A percentile compares a stretch with the other conserved stretches of the same genome.
Evolutionary conservation across 2,888 invertebrate genomes (phyloP).

Genomic region (Apodemia zela): DNA sequence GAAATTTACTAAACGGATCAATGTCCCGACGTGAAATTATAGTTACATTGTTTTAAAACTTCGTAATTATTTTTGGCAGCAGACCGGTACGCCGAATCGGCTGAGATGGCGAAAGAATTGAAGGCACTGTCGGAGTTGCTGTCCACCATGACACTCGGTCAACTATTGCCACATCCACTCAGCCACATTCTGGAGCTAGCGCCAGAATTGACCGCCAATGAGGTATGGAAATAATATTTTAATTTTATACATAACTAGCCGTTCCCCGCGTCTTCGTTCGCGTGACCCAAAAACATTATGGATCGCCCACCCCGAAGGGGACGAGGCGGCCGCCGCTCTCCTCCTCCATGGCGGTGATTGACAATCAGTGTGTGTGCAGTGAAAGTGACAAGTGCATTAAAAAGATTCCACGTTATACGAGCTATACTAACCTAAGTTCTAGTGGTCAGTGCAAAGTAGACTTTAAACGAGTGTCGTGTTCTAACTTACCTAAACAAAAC

Average conservation of each 20-base stretch:
- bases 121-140: slow-evolving; percentile 82
- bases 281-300: too few species aligned
- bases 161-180: slow-evolving; percentile 91
- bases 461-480: slow-evolving; percentile 3
- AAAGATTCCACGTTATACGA: neutral
- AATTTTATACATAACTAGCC: neutral
- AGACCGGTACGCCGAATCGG: slow-evolving; percentile 56
- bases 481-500: neutral
- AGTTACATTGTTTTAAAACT: too few species aligned
- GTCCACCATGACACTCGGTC: slow-evolving; percentile 90
- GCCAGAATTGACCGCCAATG: slow-evolving; percentile 85
- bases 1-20: too few species aligned
- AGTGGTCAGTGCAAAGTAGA: neutral
- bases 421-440: neutral
- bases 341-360: slow-evolving; percentile 1
- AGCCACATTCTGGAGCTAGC: slow-evolving; percentile 88
- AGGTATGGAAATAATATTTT: slow-evolving; percentile 54
- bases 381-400: neutral
- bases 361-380: neutral
- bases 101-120: slow-evolving; percentile 58
- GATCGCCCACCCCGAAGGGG: too few species aligned
- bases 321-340: slow-evolving; percentile 3
- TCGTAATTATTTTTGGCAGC: slow-evolving; percentile 18
- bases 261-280: too few species aligned
- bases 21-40: neutral